These are phyloP conservation scores for Xiphophorus maculatus DNA, from an alignment of 2,113 vertebrate species.

Conservation along the genomic window DNA sequence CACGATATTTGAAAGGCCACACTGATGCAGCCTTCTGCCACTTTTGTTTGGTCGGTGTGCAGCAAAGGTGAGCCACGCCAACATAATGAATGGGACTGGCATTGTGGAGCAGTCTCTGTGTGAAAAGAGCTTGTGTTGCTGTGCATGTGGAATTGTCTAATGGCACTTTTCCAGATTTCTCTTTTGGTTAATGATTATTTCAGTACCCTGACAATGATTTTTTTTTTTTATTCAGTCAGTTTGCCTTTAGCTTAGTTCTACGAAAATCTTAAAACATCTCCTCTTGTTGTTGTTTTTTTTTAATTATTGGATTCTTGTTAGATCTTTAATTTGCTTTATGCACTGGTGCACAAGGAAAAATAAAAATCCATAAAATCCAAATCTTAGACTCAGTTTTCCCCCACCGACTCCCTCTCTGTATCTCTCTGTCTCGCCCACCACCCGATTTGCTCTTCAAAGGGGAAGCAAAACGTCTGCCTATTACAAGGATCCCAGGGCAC, in stretches of 20 bases:
- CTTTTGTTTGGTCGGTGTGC: background rate
- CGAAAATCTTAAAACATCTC: background rate
- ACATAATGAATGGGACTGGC: background rate
- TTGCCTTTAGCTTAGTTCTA: background rate
- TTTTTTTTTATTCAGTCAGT: background rate
- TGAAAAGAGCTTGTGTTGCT: constrained; percentile 4
- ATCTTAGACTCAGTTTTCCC: background rate
- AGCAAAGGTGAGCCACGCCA: background rate
- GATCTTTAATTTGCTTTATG: background rate
- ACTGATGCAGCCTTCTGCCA: background rate
- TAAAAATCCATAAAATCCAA: background rate
- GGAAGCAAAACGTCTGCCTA: constrained; percentile 70
- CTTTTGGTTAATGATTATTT: background rate
- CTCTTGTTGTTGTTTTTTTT: background rate
- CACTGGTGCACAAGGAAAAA: no score
- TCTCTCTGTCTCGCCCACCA: constrained; percentile 38
- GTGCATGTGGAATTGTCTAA: background rate
- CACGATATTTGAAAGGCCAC: background rate
- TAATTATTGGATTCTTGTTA: background rate
- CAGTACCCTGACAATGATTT: background rate
- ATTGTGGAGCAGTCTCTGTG: background rate
- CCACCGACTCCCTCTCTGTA: constrained; percentile 26
- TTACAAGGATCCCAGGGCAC: constrained; percentile 69
- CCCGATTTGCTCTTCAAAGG: constrained; percentile 74
- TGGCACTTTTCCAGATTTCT: background rate